phyloP scores from a whole-genome alignment of 1,140 invertebrate species.

The Thaumetopoea pityocampa region DNA sequence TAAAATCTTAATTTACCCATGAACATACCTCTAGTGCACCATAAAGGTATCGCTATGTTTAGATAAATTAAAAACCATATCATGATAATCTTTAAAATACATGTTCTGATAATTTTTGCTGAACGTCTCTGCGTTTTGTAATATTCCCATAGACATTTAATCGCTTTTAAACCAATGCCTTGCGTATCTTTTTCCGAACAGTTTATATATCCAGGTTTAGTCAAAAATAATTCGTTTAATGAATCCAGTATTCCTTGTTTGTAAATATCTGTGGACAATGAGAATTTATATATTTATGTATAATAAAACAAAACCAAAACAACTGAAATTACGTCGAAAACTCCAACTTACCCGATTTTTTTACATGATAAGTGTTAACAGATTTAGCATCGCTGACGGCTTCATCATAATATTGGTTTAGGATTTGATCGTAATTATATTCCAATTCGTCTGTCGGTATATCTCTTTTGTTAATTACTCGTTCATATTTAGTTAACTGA shows the following conservation, averaged over 20 bases:
- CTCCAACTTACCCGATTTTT: slow-evolving; percentile 10
- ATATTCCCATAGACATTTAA: slow-evolving; percentile 17
- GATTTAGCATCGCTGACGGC: slow-evolving; percentile 9
- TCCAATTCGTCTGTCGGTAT: not conserved
- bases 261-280: not conserved
- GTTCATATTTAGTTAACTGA: not conserved
- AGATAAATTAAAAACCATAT: slow-evolving; percentile 40
- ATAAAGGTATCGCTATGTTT: slow-evolving; percentile 37
- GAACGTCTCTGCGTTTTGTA: slow-evolving; percentile 4
- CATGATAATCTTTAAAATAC: slow-evolving; percentile 25
- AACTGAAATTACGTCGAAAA: not conserved
- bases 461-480: not conserved
- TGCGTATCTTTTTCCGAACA: slow-evolving; percentile 8
- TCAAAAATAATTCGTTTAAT: slow-evolving; percentile 3
- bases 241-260: not conserved
- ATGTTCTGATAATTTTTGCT: not conserved
- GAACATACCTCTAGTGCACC: slow-evolving; percentile 42
- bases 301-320: not conserved
- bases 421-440: slow-evolving; percentile 29
- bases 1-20: too few relatives aligned
- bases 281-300: too few relatives aligned
- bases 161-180: slow-evolving; percentile 10
- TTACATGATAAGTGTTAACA: slow-evolving; percentile 13
- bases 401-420: slow-evolving; percentile 28
- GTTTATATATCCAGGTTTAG: not conserved